Conservation (phyloP, 2,797 vertebrate genomes). For the Anguilla anguilla region DNA sequence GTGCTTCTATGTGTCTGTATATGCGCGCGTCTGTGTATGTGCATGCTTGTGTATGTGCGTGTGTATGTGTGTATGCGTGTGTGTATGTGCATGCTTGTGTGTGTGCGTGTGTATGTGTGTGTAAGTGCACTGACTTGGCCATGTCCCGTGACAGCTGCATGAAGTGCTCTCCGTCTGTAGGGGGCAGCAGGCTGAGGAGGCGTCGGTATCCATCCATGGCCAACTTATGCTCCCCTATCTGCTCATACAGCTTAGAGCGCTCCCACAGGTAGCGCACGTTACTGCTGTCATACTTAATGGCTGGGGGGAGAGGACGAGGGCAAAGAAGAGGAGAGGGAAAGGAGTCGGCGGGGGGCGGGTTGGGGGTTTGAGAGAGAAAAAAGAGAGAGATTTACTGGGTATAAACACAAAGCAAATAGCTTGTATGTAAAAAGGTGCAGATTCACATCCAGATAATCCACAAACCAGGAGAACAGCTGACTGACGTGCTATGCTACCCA, state of each 20-base stretch:
- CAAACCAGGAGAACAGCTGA: neutral
- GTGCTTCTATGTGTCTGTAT: neutral
- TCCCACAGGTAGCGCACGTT: slow-evolving; percentile 96
- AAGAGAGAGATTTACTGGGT: neutral
- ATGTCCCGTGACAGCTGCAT: slow-evolving; percentile 97
- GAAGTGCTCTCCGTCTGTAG: slow-evolving; percentile 91
- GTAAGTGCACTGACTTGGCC: slow-evolving; percentile 80
- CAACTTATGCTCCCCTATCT: slow-evolving; percentile 90
- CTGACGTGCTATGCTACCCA: neutral
- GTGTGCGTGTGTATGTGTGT: neutral
- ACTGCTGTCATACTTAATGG: slow-evolving; percentile 89
- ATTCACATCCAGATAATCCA: neutral
- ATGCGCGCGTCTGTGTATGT: neutral
- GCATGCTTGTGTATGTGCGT: neutral
- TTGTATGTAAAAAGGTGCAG: neutral
- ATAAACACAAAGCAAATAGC: neutral
- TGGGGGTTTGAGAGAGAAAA: neutral
- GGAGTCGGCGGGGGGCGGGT: too few species aligned
- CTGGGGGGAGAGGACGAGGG: slow-evolving; percentile 58
- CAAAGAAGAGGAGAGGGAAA: neutral
- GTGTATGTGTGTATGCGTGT: neutral
- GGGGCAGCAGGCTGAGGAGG: slow-evolving; percentile 87
- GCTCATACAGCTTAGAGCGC: slow-evolving; percentile 90
- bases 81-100: neutral
- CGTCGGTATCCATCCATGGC: slow-evolving; percentile 96